These are phyloP conservation scores for Neosilurus hyrtlii DNA, from an alignment of 2,797 vertebrate species.

Conservation along the genomic window DNA sequence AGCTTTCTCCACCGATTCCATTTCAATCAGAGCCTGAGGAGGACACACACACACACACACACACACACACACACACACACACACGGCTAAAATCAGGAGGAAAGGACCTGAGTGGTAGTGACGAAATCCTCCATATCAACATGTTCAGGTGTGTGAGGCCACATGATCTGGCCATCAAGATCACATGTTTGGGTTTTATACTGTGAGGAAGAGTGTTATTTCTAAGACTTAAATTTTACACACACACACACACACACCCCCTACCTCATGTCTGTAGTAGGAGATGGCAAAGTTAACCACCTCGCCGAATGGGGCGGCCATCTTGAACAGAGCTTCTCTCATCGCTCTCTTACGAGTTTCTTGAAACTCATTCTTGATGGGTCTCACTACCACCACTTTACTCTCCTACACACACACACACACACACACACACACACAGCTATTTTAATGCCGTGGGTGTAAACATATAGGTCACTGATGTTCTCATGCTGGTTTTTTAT, in stretches of 20 bases:
- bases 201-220: neutral
- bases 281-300: constrained; percentile 56
- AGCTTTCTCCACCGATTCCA: constrained; percentile 53
- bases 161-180: neutral
- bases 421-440: constrained; percentile 16
- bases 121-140: neutral
- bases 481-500: too few species aligned
- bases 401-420: constrained; percentile 39
- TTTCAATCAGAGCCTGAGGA: constrained; percentile 55
- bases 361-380: constrained; percentile 46
- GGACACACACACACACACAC: neutral
- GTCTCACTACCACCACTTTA: constrained; percentile 56
- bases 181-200: neutral
- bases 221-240: neutral
- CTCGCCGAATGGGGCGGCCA: constrained; percentile 51
- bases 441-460: neutral
- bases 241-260: constrained; percentile 41
- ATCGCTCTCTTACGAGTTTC: constrained; percentile 28
- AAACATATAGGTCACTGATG: too few species aligned
- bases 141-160: neutral
- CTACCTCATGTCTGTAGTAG: constrained; percentile 56
- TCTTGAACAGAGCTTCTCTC: constrained; percentile 42
- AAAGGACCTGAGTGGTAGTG: neutral
- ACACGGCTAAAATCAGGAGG: neutral
- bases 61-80: neutral